Percentiles rank a stretch among this genome's conserved stretches.
Conservation (phyloP, 2,888 invertebrate genomes). For the Antheraea assamensis region DNA sequence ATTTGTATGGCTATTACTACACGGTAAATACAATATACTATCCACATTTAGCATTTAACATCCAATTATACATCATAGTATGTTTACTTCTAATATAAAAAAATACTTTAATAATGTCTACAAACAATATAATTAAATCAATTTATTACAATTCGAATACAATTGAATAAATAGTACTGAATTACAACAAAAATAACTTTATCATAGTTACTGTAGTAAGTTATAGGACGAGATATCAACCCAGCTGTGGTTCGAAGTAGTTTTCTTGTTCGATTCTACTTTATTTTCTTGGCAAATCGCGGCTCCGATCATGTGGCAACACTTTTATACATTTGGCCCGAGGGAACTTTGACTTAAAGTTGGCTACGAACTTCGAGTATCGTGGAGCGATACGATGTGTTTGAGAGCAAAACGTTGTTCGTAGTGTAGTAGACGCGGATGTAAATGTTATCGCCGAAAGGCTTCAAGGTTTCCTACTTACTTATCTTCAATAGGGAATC, state of each 20-base stretch:
- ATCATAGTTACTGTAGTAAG: constrained; percentile 24
- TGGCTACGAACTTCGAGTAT: constrained; percentile 51
- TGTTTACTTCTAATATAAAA: too few species aligned
- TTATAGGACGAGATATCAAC: constrained; percentile 48
- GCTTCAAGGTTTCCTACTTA: constrained; percentile 25
- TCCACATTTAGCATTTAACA: background rate
- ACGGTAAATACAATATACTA: background rate
- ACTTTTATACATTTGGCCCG: constrained; percentile 78
- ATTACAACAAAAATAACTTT: background rate
- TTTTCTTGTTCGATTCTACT: constrained; percentile 65
- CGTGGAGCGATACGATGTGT: constrained; percentile 56
- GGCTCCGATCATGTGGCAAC: constrained; percentile 80
- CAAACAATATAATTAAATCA: background rate
- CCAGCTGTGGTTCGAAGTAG: constrained; percentile 64
- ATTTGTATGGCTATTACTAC: too few species aligned
- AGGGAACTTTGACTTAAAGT: constrained; percentile 76
- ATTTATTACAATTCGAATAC: background rate
- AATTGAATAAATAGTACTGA: background rate
- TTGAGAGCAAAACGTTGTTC: constrained; percentile 80
- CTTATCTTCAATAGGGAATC: background rate
- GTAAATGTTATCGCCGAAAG: constrained; percentile 60
- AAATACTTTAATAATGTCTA: background rate
- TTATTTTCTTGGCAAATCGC: constrained; percentile 79
- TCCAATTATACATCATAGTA: background rate
- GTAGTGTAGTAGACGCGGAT: constrained; percentile 60